Evolutionary conservation across 2,797 vertebrate genomes (phyloP).

Genomic region (Diplodus puntazzo): DNA sequence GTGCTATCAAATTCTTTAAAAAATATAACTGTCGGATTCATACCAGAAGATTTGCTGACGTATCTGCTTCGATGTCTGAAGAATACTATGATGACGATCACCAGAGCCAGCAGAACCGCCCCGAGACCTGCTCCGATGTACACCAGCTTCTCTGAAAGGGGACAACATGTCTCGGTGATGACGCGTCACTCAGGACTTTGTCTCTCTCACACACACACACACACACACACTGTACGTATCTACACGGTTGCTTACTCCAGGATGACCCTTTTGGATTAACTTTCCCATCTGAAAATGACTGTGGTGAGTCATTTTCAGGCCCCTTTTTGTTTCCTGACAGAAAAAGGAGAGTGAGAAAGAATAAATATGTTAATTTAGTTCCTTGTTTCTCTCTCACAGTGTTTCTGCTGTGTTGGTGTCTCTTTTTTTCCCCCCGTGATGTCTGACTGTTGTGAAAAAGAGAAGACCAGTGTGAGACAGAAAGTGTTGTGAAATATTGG

Average conservation of each 20-base stretch:
- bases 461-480: neutral
- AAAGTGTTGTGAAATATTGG: conserved; percentile 23
- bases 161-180: neutral
- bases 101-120: conserved; percentile 40
- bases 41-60: conserved; percentile 46
- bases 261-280: neutral
- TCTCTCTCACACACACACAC: neutral
- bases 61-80: conserved; percentile 45
- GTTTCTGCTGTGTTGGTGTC: neutral
- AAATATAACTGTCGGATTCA: neutral
- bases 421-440: neutral
- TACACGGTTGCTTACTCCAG: conserved; percentile 23
- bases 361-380: neutral
- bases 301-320: rapidly evolving
- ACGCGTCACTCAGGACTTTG: neutral
- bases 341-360: neutral
- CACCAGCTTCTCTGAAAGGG: conserved; percentile 46
- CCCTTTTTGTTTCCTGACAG: neutral
- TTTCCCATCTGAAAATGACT: neutral
- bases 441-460: neutral
- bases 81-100: conserved; percentile 37
- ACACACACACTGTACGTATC: neutral
- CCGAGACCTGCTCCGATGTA: conserved; percentile 51
- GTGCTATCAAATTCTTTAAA: too few relatives aligned
- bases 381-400: neutral